Evolutionary conservation across 2,888 invertebrate species (phyloP).

Genomic region (Diaperis boleti): DNA sequence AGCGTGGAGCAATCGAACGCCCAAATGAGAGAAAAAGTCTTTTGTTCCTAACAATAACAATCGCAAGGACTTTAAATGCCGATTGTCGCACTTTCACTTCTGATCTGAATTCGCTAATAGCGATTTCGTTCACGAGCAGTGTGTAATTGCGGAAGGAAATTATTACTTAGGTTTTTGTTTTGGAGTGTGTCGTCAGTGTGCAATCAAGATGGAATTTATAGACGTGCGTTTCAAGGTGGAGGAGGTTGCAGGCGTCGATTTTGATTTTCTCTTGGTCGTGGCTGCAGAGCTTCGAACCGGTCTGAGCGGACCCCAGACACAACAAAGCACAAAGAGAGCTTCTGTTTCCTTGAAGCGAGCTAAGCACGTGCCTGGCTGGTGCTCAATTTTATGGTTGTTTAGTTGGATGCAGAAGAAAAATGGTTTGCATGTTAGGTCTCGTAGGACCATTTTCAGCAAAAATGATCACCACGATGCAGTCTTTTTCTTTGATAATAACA

Average conservation of each 20-base stretch:
- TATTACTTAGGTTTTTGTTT: background rate
- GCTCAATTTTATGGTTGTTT: background rate
- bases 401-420: too few relatives aligned
- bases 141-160: conserved; percentile 29
- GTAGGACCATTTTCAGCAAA: too few relatives aligned
- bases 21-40: conserved; percentile 22
- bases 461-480: too few relatives aligned
- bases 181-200: too few relatives aligned
- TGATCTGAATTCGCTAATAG: conserved; percentile 25
- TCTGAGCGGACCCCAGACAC: conserved; percentile 9
- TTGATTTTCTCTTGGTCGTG: background rate
- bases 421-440: background rate
- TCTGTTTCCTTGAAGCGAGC: conserved; percentile 12
- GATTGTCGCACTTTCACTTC: conserved; percentile 33
- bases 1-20: too few relatives aligned
- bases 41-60: conserved; percentile 8
- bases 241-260: background rate
- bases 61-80: conserved; percentile 30
- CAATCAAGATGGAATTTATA: background rate
- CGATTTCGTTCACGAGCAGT: conserved; percentile 22
- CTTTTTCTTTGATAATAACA: too few relatives aligned
- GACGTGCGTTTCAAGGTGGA: background rate
- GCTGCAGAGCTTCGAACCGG: conserved; percentile 3
- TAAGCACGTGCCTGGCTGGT: background rate
- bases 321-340: conserved; percentile 5